A percentile compares a stretch with the other conserved stretches of the same genome.
These are phyloP conservation scores for Stenotaenia linearis DNA, from an alignment of 2,888 invertebrate species.

Conservation along the genomic window DNA sequence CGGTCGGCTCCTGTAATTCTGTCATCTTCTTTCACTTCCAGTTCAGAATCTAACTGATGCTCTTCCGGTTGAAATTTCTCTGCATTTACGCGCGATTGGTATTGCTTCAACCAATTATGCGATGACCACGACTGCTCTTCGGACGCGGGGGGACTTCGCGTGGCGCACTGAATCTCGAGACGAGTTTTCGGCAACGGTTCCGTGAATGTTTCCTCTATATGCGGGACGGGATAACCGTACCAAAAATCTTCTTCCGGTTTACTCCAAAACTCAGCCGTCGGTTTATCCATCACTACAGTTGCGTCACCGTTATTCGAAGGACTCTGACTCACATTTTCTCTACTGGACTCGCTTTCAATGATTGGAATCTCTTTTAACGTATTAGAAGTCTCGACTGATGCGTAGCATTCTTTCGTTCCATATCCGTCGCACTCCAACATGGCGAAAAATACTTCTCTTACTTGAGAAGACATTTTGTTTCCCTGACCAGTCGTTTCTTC, in stretches of 20 bases:
- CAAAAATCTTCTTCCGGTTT: not conserved
- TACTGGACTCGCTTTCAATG: not conserved
- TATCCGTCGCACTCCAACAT: not conserved
- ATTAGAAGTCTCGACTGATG: not conserved
- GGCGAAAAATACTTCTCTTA: not conserved
- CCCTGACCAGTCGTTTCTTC: not conserved
- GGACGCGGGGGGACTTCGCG: not conserved
- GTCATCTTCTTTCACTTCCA: not conserved
- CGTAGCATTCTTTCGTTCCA: not conserved
- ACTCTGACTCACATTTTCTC: not conserved
- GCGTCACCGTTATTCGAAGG: not conserved
- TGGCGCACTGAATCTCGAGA: not conserved
- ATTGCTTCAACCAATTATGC: not conserved
- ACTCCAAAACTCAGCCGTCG: not conserved
- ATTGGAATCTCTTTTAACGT: not conserved
- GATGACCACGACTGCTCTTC: conserved; percentile 32
- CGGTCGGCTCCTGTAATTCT: not conserved
- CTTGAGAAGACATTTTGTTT: not conserved
- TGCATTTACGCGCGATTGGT: not conserved
- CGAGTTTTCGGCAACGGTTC: not conserved
- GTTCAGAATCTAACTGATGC: not conserved
- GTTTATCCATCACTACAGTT: not conserved
- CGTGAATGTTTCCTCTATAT: not conserved
- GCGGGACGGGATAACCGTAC: not conserved
- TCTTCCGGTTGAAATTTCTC: not conserved